Conservation (phyloP, 2,888 invertebrate species). For the Magallana nippona region DNA sequence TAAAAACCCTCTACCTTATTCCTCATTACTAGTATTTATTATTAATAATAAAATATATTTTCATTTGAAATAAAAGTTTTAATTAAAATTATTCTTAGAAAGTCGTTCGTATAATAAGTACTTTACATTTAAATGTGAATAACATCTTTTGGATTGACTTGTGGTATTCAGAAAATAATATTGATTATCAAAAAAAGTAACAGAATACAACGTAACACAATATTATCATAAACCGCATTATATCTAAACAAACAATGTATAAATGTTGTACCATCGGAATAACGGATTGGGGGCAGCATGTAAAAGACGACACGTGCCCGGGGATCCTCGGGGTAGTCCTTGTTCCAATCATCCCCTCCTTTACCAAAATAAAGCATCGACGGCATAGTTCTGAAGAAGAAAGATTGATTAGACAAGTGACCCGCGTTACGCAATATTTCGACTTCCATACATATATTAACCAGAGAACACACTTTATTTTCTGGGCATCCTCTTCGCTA, state of each 20-base stretch:
- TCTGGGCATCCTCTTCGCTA: conserved; percentile 34
- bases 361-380: conserved; percentile 53
- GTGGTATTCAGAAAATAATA: too few species aligned
- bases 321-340: conserved; percentile 42
- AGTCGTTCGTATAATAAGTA: too few species aligned
- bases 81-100: too few species aligned
- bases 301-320: conserved; percentile 51
- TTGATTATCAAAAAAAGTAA: too few species aligned
- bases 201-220: too few species aligned
- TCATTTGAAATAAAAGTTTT: too few species aligned
- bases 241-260: not conserved
- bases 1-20: too few species aligned
- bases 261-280: conserved; percentile 53
- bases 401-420: not conserved
- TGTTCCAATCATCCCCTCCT: conserved; percentile 50
- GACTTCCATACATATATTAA: not conserved
- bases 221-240: not conserved
- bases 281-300: conserved; percentile 57
- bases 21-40: too few species aligned
- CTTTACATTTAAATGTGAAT: too few species aligned
- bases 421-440: not conserved
- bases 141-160: too few species aligned
- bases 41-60: too few species aligned
- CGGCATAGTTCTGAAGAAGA: conserved; percentile 53
- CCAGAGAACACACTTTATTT: conserved; percentile 34